Percentiles rank a stretch among this genome's conserved stretches.
These are phyloP conservation scores for Phengaris alcon DNA, from an alignment of 2,888 invertebrate species.

Conservation along the genomic window DNA sequence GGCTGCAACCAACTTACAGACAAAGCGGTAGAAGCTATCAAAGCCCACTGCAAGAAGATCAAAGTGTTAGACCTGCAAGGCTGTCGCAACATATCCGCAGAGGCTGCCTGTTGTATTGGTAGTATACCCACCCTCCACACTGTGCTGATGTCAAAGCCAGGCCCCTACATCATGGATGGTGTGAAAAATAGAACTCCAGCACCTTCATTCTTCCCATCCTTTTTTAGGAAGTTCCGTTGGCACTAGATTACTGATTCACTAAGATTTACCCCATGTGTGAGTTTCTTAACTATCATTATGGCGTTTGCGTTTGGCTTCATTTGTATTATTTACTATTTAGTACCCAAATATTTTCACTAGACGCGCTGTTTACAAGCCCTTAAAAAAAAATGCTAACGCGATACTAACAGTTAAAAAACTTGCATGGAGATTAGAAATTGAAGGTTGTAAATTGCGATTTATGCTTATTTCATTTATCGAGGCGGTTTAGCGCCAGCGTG, in stretches of 20 bases:
- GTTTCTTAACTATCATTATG: too few species aligned
- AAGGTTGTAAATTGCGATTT: not conserved
- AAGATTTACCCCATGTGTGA: too few species aligned
- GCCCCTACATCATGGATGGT: constrained; percentile 65
- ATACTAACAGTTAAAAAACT: not conserved
- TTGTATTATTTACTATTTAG: not conserved
- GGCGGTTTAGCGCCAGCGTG: not conserved
- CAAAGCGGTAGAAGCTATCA: constrained; percentile 73
- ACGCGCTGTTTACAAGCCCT: too few species aligned
- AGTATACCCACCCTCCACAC: constrained; percentile 65
- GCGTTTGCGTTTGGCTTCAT: not conserved
- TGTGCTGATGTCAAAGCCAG: constrained; percentile 69
- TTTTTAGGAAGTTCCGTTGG: constrained; percentile 65
- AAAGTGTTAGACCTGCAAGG: constrained; percentile 80
- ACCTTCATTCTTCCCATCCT: constrained; percentile 62
- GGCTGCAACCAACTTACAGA: constrained; percentile 82
- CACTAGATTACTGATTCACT: constrained; percentile 45
- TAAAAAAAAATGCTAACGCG: too few species aligned
- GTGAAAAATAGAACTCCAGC: constrained; percentile 61
- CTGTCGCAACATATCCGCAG: constrained; percentile 72
- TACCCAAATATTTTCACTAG: too few species aligned
- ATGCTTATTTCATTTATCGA: not conserved
- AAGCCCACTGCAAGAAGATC: constrained; percentile 69
- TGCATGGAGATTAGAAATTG: not conserved
- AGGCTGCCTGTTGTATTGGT: constrained; percentile 66